phyloP scores from a whole-genome alignment of 2,797 vertebrate species.

The Pempheris klunzingeri region DNA sequence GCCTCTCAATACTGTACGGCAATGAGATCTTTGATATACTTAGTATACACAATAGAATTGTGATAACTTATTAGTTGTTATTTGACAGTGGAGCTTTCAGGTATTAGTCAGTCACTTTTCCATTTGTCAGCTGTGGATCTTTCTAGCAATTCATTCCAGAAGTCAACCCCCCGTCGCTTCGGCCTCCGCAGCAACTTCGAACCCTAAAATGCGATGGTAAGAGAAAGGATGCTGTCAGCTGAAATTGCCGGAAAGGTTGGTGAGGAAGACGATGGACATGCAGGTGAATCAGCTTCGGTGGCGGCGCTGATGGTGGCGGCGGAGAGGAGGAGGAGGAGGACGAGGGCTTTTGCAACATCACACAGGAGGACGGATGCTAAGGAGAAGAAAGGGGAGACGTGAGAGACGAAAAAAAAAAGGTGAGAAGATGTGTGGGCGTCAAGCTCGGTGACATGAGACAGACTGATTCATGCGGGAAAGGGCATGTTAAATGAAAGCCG shows the following conservation, averaged over 20 bases:
- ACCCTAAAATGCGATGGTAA: conserved; percentile 10
- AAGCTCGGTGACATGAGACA: conserved; percentile 62
- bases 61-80: conserved; percentile 19
- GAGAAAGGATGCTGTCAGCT: conserved; percentile 34
- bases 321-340: conserved; percentile 3
- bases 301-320: conserved; percentile 5
- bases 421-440: conserved; percentile 49
- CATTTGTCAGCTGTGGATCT: conserved; percentile 11
- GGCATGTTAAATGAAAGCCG: conserved; percentile 71
- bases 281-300: conserved; percentile 59
- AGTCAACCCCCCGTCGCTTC: not conserved
- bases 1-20: conserved; percentile 33
- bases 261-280: conserved; percentile 57
- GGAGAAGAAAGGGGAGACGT: conserved; percentile 29
- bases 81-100: conserved; percentile 16
- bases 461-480: conserved; percentile 64
- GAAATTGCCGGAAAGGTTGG: conserved; percentile 42
- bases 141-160: not conserved
- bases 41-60: conserved; percentile 10
- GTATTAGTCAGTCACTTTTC: not conserved
- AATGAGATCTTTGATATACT: conserved; percentile 53
- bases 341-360: conserved; percentile 49
- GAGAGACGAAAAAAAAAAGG: conserved; percentile 41
- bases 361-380: conserved; percentile 10
- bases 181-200: conserved; percentile 6